These are phyloP conservation scores for Ethmia dodecea DNA, from an alignment of 2,888 invertebrate species.

Conservation along the genomic window DNA sequence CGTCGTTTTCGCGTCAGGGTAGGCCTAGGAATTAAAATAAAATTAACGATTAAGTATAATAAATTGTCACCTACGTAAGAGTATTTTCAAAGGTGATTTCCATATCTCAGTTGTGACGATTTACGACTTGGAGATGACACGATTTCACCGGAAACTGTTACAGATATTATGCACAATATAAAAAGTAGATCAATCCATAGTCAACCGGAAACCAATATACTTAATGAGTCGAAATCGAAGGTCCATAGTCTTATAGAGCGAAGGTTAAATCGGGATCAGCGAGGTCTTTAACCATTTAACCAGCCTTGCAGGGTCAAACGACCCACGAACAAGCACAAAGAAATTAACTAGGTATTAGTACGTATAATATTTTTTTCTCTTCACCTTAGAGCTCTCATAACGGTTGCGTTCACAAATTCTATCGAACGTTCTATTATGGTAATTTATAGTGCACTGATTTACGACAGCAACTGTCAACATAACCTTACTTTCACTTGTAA, in stretches of 20 bases:
- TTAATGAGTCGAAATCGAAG: background rate
- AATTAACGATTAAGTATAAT: too few relatives aligned
- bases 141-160: slow-evolving; percentile 2
- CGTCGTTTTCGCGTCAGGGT: too few relatives aligned
- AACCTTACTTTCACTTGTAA: slow-evolving; percentile 56
- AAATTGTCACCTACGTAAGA: too few relatives aligned
- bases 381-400: too few relatives aligned
- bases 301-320: slow-evolving; percentile 26
- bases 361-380: too few relatives aligned
- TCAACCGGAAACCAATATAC: background rate
- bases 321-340: slow-evolving; percentile 16
- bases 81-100: too few relatives aligned
- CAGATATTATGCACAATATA: background rate
- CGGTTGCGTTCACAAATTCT: background rate
- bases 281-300: slow-evolving; percentile 23
- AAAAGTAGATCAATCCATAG: background rate
- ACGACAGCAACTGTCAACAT: slow-evolving; percentile 48
- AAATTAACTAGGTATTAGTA: background rate
- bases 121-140: too few relatives aligned
- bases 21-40: too few relatives aligned
- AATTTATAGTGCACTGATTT: slow-evolving; percentile 5
- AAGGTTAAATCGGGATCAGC: slow-evolving; percentile 29
- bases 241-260: background rate
- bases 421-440: background rate
- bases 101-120: too few relatives aligned